These are phyloP conservation scores for Pseudomugil tenellus DNA, from an alignment of 2,797 vertebrate genomes.

Conservation along the genomic window DNA sequence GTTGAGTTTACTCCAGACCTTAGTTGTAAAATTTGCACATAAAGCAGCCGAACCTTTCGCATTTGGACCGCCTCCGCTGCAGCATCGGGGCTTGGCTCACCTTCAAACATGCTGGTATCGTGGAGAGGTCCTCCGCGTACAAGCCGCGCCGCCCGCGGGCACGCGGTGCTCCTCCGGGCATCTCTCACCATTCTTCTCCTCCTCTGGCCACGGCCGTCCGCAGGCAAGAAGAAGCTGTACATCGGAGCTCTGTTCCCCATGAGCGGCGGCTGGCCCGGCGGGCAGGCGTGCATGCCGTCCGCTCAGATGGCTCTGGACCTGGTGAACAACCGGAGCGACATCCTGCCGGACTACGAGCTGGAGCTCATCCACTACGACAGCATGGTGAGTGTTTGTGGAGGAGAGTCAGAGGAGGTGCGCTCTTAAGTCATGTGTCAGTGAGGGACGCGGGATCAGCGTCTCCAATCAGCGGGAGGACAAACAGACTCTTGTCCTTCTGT, in stretches of 20 bases:
- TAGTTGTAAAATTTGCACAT: background rate
- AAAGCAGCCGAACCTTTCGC: background rate
- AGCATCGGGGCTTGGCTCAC: slow-evolving; percentile 53
- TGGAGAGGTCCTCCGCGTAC: slow-evolving; percentile 31
- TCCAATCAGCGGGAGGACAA: slow-evolving; percentile 7
- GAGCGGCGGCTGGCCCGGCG: slow-evolving; percentile 94
- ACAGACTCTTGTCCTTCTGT: slow-evolving; percentile 2
- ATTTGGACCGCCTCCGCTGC: slow-evolving; percentile 16
- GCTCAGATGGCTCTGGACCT: slow-evolving; percentile 92
- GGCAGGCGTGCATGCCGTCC: slow-evolving; percentile 91
- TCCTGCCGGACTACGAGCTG: slow-evolving; percentile 92
- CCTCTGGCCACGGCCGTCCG: slow-evolving; percentile 76
- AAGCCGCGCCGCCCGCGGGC: slow-evolving; percentile 32
- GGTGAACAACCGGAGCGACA: slow-evolving; percentile 90
- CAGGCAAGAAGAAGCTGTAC: slow-evolving; percentile 93
- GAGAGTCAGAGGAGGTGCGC: slow-evolving; percentile 51
- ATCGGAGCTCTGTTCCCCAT: slow-evolving; percentile 94
- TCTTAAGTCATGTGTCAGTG: slow-evolving; percentile 41
- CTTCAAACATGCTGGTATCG: slow-evolving; percentile 52
- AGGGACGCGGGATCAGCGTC: slow-evolving; percentile 46
- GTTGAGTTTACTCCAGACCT: slow-evolving; percentile 49
- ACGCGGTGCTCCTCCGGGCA: slow-evolving; percentile 36
- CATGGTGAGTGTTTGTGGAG: slow-evolving; percentile 83
- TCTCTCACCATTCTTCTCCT: slow-evolving; percentile 65
- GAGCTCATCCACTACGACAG: slow-evolving; percentile 92